These are phyloP conservation scores for Rhagonycha fulva DNA, from an alignment of 2,888 invertebrate genomes.

Conservation along the genomic window DNA sequence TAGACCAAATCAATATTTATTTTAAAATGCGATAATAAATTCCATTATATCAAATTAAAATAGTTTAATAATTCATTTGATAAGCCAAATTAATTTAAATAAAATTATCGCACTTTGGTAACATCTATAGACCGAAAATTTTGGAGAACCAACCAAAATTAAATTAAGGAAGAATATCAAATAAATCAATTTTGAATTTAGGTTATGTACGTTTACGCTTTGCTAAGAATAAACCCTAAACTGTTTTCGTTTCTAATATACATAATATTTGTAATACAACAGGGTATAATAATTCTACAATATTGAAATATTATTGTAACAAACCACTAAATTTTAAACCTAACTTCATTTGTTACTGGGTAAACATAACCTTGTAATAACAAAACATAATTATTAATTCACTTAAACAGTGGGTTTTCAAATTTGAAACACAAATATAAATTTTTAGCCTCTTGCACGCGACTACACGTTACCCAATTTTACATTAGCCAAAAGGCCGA, in stretches of 20 bases:
- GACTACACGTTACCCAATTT: too few relatives aligned
- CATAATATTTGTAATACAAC: not conserved
- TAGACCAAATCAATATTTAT: not conserved
- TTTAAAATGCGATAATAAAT: not conserved
- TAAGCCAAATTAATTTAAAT: not conserved
- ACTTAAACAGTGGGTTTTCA: not conserved
- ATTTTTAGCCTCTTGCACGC: too few relatives aligned
- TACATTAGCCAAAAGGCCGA: too few relatives aligned
- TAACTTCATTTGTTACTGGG: too few relatives aligned
- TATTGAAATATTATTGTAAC: not conserved
- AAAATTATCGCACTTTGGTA: not conserved
- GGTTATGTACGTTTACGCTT: not conserved
- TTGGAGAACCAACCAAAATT: not conserved
- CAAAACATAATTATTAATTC: not conserved
- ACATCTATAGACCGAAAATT: not conserved
- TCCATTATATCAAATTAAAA: not conserved
- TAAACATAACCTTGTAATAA: too few relatives aligned
- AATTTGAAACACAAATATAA: not conserved
- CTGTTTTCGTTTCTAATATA: not conserved
- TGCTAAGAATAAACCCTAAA: not conserved
- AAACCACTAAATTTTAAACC: not conserved
- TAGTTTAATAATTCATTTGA: not conserved
- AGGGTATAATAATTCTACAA: not conserved
- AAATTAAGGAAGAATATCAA: not conserved
- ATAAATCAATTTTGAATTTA: not conserved